Base-by-base conservation (phyloP, 2,888 invertebrate species). In the Oxytorus armatus region DNA sequence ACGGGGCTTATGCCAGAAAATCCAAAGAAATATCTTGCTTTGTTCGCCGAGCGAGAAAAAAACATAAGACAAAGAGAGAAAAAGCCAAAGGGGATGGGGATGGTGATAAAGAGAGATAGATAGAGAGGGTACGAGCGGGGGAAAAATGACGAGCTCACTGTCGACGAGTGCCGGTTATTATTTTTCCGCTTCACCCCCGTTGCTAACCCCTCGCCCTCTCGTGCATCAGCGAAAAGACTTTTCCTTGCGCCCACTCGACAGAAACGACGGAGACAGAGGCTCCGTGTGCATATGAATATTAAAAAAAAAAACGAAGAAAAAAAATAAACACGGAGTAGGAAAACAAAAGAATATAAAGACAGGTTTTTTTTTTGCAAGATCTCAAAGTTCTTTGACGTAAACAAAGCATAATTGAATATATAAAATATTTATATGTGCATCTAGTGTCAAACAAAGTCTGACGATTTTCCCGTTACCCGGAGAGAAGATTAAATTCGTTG, bases 131-230 rank as follows among this genome's bases (percentile, higher is more conserved):
- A 49, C 25, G 75, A 36, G 25, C 21, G 63, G 51, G 39, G 51
- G 39, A 69, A 74, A 63, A 69, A 69, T 63, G 39, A 49, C 33
- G 14, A 61, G 61, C 47, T 63, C 53, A 74, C 33, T 57, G 70
- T 69, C 63, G 61, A 76, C 59, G 75, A 68, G 51, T 33, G 59
- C 39, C 47, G 68, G 73, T 79, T 79, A 74, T 79, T 79, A 74
- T 79, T 79, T 79, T 74, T 74, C 61, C 69, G 74, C 74, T 74
- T 63, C 44, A 74, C 16, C 61, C 63, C 61, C 63, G 47, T 63
- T 21, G 53, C 55, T 49, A 49, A n/a, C n/a, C 47, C 61, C 18
- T 29, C 16, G 7, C 14, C 33, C 55, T 21, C 44, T 14, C 47
- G 18, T 51, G 66, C 66, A 66, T 77, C 66, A 63, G 29, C 44